Evolutionary conservation across 1,140 invertebrate genomes (phyloP).

Genomic region (Aricia agestis): DNA sequence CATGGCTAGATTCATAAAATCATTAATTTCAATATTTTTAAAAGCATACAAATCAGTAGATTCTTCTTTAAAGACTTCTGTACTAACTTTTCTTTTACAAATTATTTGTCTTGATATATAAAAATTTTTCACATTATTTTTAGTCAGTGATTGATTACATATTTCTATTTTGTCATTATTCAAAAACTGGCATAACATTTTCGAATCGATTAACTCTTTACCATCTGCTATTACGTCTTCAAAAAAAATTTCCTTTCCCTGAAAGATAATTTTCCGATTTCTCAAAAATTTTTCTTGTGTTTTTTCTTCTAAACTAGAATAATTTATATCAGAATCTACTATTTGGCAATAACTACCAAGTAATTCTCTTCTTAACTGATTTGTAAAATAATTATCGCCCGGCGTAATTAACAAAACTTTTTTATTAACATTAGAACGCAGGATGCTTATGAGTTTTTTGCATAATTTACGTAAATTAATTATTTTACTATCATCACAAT

Average conservation of each 20-base stretch:
- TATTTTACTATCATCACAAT: not conserved
- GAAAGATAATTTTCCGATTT: not conserved
- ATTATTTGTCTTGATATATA: not conserved
- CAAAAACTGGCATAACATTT: not conserved
- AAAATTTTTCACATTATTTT: not conserved
- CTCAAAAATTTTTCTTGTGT: not conserved
- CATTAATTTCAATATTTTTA: not conserved
- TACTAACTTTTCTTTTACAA: not conserved
- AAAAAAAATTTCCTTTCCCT: not conserved
- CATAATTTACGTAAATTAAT: not conserved
- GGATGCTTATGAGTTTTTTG: not conserved
- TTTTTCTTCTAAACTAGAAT: not conserved
- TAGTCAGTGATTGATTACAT: not conserved
- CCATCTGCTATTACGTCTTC: not conserved
- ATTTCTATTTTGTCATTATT: constrained; percentile 1
- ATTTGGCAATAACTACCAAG: not conserved
- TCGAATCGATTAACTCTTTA: not conserved
- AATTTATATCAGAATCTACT: not conserved
- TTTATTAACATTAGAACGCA: not conserved
- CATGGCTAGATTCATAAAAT: not conserved
- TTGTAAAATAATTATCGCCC: not conserved
- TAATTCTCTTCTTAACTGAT: constrained; percentile 2
- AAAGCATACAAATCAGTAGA: constrained; percentile 4
- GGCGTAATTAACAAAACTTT: not conserved
- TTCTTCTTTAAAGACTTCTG: constrained; percentile 2